Evolutionary conservation across 2,888 invertebrate species (phyloP), one percentile per base, ranked within the genome.

Genomic region (Arrhopalites spinosus): DNA sequence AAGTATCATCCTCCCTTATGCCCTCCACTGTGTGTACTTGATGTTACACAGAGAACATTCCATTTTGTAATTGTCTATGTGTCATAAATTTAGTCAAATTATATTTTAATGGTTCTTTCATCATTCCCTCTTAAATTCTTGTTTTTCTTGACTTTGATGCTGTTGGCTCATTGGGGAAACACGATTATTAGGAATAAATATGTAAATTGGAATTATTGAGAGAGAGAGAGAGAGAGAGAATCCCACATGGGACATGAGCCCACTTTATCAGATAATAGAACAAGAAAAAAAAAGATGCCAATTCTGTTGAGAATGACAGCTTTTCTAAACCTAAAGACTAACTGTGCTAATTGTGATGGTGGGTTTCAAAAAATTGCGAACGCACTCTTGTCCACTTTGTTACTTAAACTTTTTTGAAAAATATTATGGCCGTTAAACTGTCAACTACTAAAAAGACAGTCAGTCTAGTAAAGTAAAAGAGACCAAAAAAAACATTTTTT

Each of bases 51-150:
- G n/a, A n/a, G n/a, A n/a, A n/a, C n/a, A n/a, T 29, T 63, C 11
- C 29, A 63, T 30, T 63, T 13, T 63, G 61, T 30, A 15, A 63
- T 63, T 63, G 29, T 63, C 29, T 30, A 11, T 36, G 25, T 29
- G 20, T 64, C 64, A n/a, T 64, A 64, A 64, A 64, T 64, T 64
- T 36, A 64, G 64, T n/a, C 43, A n/a, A 64, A 64, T 64, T 64
- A 64, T 64, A 36, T 20, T 64, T 64, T 64, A 36, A 64, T 64
- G 64, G 64, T 64, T 30, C 3, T 64, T 64, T 64, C 64, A 29
- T 64, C 36, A 64, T 36, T 64, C 23, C 50, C 17, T 5, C 50
- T n/a, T n/a, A n/a, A n/a, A 50, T 50, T 50, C 36, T 11, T 11
- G 5, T 5, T 15, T 23, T 7, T 15, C 25, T 25, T 59, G n/a